Conservation (phyloP, 2,888 invertebrate genomes). For the Drosophila yooni region DNA sequence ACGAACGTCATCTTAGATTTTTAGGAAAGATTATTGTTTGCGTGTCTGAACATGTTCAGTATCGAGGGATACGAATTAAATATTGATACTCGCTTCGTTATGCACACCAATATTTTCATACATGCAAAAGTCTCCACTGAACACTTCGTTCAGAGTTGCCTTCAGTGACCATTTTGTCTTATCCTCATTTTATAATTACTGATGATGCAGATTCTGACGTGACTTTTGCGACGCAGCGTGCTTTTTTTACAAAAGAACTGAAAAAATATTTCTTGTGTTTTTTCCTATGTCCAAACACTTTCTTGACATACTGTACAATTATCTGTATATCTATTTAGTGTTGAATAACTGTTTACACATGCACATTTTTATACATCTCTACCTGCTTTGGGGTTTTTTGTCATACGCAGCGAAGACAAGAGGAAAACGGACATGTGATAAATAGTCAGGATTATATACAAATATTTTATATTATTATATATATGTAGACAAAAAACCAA, state of each 20-base stretch:
- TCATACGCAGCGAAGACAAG: background rate
- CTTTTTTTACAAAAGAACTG: background rate
- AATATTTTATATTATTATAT: background rate
- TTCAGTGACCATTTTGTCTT: no score
- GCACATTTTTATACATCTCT: no score
- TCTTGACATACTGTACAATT: background rate
- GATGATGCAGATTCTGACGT: background rate
- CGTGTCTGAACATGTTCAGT: background rate
- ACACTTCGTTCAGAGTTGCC: no score
- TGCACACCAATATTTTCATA: background rate
- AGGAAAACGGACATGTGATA: background rate
- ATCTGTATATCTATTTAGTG: background rate
- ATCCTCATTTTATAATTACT: background rate
- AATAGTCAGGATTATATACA: background rate
- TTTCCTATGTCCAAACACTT: background rate
- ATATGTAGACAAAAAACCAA: background rate
- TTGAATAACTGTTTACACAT: no score
- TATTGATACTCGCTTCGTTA: background rate
- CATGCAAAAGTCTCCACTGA: background rate
- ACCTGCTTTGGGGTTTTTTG: background rate
- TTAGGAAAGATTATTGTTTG: background rate
- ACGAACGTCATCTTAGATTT: background rate
- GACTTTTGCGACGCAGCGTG: background rate
- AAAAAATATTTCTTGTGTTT: background rate
- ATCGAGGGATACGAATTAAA: background rate